These are phyloP conservation scores for Coptodon bakossiorum DNA, from an alignment of 2,113 vertebrate genomes.

Conservation along the genomic window DNA sequence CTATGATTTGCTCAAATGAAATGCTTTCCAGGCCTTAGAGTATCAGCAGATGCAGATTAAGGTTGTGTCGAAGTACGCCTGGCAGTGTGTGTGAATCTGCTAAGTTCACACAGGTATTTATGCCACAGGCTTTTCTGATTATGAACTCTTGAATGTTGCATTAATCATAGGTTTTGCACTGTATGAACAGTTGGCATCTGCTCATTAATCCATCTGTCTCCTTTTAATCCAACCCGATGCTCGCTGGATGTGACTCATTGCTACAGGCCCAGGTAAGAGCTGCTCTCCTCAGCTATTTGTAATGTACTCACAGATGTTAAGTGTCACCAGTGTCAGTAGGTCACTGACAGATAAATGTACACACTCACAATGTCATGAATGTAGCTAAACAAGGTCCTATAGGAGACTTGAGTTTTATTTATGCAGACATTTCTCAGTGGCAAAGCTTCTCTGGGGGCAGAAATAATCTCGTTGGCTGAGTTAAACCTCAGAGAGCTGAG, in stretches of 20 bases:
- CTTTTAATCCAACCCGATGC: constrained; percentile 22
- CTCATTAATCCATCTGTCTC: constrained; percentile 49
- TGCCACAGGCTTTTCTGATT: constrained; percentile 13
- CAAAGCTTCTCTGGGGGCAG: neutral
- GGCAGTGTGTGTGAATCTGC: neutral
- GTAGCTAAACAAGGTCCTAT: neutral
- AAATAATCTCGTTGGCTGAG: constrained; percentile 19
- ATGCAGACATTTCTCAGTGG: neutral
- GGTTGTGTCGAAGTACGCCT: neutral
- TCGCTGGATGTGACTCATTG: constrained; percentile 18
- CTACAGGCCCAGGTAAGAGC: constrained; percentile 75
- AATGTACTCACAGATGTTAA: neutral
- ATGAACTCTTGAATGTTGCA: constrained; percentile 16
- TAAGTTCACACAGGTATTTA: constrained; percentile 16
- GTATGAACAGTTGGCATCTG: constrained; percentile 39
- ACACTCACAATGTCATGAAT: neutral
- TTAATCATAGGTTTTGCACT: constrained; percentile 36
- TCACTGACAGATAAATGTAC: constrained; percentile 15
- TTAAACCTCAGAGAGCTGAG: constrained; percentile 24
- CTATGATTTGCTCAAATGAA: constrained; percentile 20
- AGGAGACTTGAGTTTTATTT: neutral
- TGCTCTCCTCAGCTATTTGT: neutral
- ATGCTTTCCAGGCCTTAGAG: constrained; percentile 3
- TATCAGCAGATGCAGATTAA: constrained; percentile 18
- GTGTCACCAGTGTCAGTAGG: constrained; percentile 12